These are phyloP conservation scores for Euclidia mi DNA, from an alignment of 2,888 invertebrate species.

Conservation along the genomic window DNA sequence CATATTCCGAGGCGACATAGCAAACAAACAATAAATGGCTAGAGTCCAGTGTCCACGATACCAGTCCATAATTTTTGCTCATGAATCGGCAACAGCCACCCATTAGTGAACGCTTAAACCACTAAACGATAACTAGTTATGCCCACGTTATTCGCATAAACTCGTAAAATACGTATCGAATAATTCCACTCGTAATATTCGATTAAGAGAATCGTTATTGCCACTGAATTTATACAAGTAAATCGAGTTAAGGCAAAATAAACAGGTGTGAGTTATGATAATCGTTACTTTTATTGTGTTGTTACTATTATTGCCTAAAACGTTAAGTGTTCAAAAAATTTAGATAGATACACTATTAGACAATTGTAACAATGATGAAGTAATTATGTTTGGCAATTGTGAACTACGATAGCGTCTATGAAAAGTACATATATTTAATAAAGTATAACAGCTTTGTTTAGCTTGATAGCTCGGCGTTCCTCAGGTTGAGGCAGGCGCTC, in stretches of 20 bases:
- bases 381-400: no score
- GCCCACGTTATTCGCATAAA: conserved; percentile 2
- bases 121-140: conserved; percentile 13
- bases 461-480: no score
- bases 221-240: conserved; percentile 2
- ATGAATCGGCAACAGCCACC: conserved; percentile 20
- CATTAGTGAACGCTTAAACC: neutral
- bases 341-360: no score
- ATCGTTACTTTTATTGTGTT: conserved; percentile 2
- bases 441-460: no score
- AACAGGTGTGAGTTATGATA: neutral
- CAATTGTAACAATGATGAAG: no score
- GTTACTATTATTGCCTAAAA: neutral
- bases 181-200: conserved; percentile 1
- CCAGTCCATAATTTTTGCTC: conserved; percentile 32
- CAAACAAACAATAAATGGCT: conserved; percentile 17
- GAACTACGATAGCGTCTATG: no score
- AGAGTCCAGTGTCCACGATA: conserved; percentile 23
- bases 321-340: no score
- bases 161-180: conserved; percentile 8
- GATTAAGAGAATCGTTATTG: neutral
- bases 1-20: conserved; percentile 16
- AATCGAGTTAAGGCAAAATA: neutral
- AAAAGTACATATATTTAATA: no score
- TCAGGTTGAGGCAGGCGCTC: no score